Evolutionary conservation across 2,888 invertebrate species (phyloP).

Genomic region (Gisinianus flammeolus): DNA sequence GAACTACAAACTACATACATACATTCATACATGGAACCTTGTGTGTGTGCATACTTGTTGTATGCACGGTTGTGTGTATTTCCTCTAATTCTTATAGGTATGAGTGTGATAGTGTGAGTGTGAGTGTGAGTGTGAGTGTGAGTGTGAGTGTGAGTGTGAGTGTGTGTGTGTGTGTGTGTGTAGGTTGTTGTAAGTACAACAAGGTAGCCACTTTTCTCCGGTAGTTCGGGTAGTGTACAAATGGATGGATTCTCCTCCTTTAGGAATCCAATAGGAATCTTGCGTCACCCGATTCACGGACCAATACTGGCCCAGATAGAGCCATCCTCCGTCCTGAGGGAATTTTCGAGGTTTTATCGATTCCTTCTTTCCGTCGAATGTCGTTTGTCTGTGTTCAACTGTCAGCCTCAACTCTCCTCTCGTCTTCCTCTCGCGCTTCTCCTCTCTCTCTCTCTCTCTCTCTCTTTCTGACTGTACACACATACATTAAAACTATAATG

Average conservation of each 20-base stretch:
- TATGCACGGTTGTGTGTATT: not conserved
- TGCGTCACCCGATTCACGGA: constrained; percentile 44
- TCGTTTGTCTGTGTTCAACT: constrained; percentile 45
- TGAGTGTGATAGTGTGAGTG: not conserved
- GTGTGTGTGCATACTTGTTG: not conserved
- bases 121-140: not conserved
- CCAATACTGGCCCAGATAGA: constrained; percentile 42
- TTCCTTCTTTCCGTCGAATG: constrained; percentile 35
- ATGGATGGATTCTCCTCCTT: not conserved
- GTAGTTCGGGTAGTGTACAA: not conserved
- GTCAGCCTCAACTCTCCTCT: constrained; percentile 38
- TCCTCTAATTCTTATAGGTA: not conserved
- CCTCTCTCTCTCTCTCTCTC: not conserved
- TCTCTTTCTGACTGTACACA: too few relatives aligned
- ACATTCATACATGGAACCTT: not conserved
- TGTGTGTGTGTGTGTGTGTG: not conserved
- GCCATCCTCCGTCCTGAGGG: constrained; percentile 44
- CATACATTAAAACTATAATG: too few relatives aligned
- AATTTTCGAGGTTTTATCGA: constrained; percentile 36
- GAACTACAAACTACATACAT: not conserved
- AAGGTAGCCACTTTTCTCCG: constrained; percentile 23
- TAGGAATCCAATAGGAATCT: constrained; percentile 40
- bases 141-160: not conserved
- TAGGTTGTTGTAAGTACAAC: constrained; percentile 6
- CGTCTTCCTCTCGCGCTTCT: constrained; percentile 18